Percentiles rank a stretch among this genome's conserved stretches.
Conservation (phyloP, 2,797 vertebrate genomes). For the Diceros bicornis region DNA sequence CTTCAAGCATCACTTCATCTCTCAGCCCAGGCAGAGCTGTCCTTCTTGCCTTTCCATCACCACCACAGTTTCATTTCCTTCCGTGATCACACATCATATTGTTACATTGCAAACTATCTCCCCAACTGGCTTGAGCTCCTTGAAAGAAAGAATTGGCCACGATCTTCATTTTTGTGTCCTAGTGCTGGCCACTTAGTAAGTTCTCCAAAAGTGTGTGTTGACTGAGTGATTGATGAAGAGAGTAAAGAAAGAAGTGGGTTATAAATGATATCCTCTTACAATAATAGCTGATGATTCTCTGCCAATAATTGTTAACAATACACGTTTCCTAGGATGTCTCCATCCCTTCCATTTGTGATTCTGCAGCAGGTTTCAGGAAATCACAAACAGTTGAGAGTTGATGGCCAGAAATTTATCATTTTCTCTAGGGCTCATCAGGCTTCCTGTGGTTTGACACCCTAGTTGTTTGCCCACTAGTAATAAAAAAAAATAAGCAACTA, state of each 20-base stretch:
- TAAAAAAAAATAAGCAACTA: slow-evolving; percentile 74
- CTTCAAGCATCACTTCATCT: not conserved
- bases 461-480: slow-evolving; percentile 59
- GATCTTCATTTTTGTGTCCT: not conserved
- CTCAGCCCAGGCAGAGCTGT: not conserved
- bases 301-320: not conserved
- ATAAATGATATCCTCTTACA: not conserved
- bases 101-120: not conserved
- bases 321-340: not conserved
- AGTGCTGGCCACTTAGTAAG: not conserved
- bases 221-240: not conserved
- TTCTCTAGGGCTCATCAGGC: not conserved
- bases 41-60: not conserved
- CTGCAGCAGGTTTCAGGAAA: not conserved
- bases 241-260: not conserved
- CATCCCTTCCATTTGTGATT: not conserved
- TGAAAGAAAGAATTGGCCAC: not conserved
- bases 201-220: not conserved
- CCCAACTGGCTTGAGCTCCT: not conserved
- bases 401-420: not conserved
- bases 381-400: not conserved
- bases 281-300: not conserved
- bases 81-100: not conserved
- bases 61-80: not conserved
- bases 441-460: not conserved